These are phyloP conservation scores for Acromyrmex charruanus DNA, from an alignment of 1,140 invertebrate species.

Conservation along the genomic window DNA sequence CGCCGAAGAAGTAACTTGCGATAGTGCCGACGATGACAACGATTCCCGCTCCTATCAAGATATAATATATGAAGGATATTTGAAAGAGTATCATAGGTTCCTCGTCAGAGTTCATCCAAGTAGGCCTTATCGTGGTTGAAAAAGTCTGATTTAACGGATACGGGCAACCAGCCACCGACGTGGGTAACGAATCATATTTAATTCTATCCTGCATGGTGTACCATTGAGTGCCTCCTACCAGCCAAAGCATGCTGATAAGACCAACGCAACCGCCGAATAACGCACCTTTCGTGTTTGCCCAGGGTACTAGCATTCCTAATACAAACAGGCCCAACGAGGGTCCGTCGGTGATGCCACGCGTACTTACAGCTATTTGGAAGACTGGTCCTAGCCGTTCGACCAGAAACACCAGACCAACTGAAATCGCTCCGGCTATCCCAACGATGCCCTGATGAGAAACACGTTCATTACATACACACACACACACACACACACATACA, in stretches of 20 bases:
- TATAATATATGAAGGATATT: conserved; percentile 89
- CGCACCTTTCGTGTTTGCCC: conserved; percentile 86
- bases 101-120: conserved; percentile 54
- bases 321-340: conserved; percentile 87
- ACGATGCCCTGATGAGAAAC: conserved; percentile 76
- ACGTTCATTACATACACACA: no score
- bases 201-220: conserved; percentile 82
- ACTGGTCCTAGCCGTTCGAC: conserved; percentile 82
- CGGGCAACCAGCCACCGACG: conserved; percentile 83
- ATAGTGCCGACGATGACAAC: conserved; percentile 84
- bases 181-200: conserved; percentile 73
- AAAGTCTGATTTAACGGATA: conserved; percentile 69
- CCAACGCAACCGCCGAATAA: conserved; percentile 85
- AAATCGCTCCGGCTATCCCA: conserved; percentile 83
- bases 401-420: conserved; percentile 86
- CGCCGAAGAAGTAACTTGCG: conserved; percentile 85
- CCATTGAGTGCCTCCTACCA: conserved; percentile 88
- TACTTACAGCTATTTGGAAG: conserved; percentile 84
- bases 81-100: conserved; percentile 81
- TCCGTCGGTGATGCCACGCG: conserved; percentile 86
- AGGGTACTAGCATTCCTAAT: conserved; percentile 87
- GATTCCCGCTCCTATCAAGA: conserved; percentile 85
- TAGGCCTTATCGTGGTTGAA: not conserved
- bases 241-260: conserved; percentile 87
- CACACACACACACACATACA: no score